Percentiles rank a stretch among this genome's conserved stretches.
Evolutionary conservation across 2,113 vertebrate species (phyloP).

Genomic region (Lethenteron camtschaticum): DNA sequence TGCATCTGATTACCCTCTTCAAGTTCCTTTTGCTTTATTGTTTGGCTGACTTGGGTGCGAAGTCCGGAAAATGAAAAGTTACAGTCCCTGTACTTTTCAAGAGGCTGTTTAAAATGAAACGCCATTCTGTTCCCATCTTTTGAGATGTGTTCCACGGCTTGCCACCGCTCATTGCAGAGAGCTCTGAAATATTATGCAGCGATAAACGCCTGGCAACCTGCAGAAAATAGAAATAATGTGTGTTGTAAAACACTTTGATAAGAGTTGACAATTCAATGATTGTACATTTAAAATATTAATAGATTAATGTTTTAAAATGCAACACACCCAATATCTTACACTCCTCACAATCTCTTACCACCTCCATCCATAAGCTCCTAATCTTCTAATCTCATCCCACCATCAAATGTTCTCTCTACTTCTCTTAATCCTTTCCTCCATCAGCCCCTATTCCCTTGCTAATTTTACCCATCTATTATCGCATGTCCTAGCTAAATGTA

Average conservation of each 20-base stretch:
- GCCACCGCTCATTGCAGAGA: slow-evolving; percentile 48
- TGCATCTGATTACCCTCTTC: slow-evolving; percentile 44
- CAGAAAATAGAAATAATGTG: slow-evolving; percentile 9
- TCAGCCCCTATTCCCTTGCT: not conserved
- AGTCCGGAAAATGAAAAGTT: slow-evolving; percentile 73
- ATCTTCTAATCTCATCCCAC: too few species aligned
- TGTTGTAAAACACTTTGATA: not conserved
- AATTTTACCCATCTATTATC: not conserved
- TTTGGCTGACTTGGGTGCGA: slow-evolving; percentile 22
- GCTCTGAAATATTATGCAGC: slow-evolving; percentile 40
- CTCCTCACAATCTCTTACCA: too few species aligned
- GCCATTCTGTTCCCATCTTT: slow-evolving; percentile 25
- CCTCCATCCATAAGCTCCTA: too few species aligned
- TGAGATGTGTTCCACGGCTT: slow-evolving; percentile 59
- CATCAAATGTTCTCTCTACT: not conserved
- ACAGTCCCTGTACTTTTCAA: slow-evolving; percentile 41
- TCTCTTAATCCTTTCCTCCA: not conserved
- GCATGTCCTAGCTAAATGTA: not conserved
- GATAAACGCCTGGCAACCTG: slow-evolving; percentile 69
- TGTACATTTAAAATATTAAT: not conserved
- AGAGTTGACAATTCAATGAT: not conserved
- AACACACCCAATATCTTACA: not conserved
- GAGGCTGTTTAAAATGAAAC: slow-evolving; percentile 32
- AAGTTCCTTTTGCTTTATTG: slow-evolving; percentile 36
- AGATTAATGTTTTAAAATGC: not conserved